These are phyloP conservation scores for Anisognathus igniventris DNA, from an alignment of 2,797 vertebrate species.

Conservation along the genomic window DNA sequence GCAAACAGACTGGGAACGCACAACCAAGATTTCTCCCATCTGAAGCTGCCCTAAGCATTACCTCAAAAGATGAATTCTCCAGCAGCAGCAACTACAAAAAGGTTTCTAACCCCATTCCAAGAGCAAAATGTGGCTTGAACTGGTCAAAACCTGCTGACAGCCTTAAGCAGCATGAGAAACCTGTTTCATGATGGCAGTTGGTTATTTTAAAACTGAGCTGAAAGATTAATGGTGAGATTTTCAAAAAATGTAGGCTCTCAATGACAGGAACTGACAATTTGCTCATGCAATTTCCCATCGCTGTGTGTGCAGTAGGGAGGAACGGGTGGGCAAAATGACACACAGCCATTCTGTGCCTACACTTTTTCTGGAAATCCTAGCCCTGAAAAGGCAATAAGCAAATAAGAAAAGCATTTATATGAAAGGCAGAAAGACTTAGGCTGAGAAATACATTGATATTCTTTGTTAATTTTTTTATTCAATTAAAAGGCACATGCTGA, in stretches of 20 bases:
- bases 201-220: slow-evolving; percentile 64
- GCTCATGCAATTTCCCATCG: slow-evolving; percentile 64
- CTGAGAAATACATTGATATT: slow-evolving; percentile 36
- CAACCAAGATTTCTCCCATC: background rate
- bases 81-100: background rate
- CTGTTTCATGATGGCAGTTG: slow-evolving; percentile 61
- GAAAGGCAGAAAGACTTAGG: slow-evolving; percentile 24
- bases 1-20: background rate
- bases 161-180: slow-evolving; percentile 53
- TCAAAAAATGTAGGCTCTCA: slow-evolving; percentile 49
- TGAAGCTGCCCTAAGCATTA: slow-evolving; percentile 16
- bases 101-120: slow-evolving; percentile 4
- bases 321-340: slow-evolving; percentile 47
- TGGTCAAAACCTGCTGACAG: slow-evolving; percentile 61
- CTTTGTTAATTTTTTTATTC: slow-evolving; percentile 68
- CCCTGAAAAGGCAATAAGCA: slow-evolving; percentile 26
- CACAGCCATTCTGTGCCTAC: background rate
- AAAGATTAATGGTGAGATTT: slow-evolving; percentile 66
- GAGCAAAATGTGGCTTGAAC: slow-evolving; percentile 16
- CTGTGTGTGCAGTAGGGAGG: slow-evolving; percentile 34
- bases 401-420: slow-evolving; percentile 17
- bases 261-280: slow-evolving; percentile 58
- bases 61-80: slow-evolving; percentile 30
- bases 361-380: slow-evolving; percentile 49
- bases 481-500: slow-evolving; percentile 55